Conservation (phyloP, 2,797 vertebrate genomes). For the Pseudomugil tenellus region DNA sequence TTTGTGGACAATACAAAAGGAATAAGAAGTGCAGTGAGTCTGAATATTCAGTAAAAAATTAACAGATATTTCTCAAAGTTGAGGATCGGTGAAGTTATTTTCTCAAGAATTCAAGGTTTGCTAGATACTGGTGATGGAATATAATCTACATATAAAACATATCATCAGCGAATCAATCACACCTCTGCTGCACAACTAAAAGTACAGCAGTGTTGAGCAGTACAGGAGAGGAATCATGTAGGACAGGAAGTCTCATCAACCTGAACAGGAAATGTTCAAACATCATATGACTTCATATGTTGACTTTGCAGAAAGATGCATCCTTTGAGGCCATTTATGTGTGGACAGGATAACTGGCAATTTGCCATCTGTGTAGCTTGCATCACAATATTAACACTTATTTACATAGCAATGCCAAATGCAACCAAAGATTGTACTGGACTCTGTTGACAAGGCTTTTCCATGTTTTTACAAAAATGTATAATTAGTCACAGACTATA, state of each 20-base stretch:
- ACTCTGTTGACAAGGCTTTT: background rate
- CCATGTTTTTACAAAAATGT: background rate
- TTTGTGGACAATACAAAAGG: no score
- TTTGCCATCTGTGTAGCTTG: background rate
- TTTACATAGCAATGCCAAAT: background rate
- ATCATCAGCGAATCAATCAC: background rate
- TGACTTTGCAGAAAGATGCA: background rate
- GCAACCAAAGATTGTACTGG: background rate
- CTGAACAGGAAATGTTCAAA: no score
- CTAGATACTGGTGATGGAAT: background rate
- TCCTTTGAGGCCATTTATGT: background rate
- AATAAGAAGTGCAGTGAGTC: background rate
- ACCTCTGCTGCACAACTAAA: background rate
- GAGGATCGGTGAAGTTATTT: background rate
- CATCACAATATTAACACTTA: background rate
- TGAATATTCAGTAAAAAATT: background rate
- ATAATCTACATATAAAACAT: background rate
- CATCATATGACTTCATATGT: no score
- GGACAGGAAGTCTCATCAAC: no score
- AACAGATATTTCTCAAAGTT: background rate
- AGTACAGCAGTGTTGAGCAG: background rate
- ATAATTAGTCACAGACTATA: background rate
- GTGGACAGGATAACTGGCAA: no score
- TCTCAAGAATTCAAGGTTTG: background rate
- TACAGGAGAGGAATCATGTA: no score